phyloP scores from a whole-genome alignment of 2,888 invertebrate species.

The Dolichopus griseipennis region DNA sequence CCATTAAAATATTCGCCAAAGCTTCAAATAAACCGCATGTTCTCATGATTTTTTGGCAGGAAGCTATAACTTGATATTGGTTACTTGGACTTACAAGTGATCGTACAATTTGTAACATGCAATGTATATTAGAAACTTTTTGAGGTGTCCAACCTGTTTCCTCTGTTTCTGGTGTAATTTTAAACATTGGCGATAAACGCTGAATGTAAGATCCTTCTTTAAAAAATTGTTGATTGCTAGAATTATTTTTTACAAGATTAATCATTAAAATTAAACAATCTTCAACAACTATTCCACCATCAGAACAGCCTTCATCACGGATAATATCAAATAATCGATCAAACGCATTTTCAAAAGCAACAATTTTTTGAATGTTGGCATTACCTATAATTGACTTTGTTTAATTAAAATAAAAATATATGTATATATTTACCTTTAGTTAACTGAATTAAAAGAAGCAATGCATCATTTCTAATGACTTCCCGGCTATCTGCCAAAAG shows the following conservation, averaged over 20 bases:
- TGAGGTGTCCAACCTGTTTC: slow-evolving; percentile 83
- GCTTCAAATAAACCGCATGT: slow-evolving; percentile 71
- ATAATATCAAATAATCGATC: slow-evolving; percentile 92
- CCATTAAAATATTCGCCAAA: slow-evolving; percentile 86
- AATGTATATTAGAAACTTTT: slow-evolving; percentile 88
- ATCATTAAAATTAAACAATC: slow-evolving; percentile 90
- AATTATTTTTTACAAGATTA: slow-evolving; percentile 88
- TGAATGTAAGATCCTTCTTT: slow-evolving; percentile 96
- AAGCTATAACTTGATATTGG: slow-evolving; percentile 67
- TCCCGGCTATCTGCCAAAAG: slow-evolving; percentile 87
- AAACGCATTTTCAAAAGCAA: slow-evolving; percentile 98
- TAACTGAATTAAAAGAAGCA: slow-evolving; percentile 81
- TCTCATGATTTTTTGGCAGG: slow-evolving; percentile 85
- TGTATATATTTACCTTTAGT: slow-evolving; percentile 48
- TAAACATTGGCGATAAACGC: slow-evolving; percentile 80
- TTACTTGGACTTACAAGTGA: slow-evolving; percentile 91
- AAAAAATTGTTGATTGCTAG: slow-evolving; percentile 97
- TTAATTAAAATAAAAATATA: too few species aligned
- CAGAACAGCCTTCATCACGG: slow-evolving; percentile 79
- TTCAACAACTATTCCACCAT: slow-evolving; percentile 96
- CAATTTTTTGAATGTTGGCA: slow-evolving; percentile 96
- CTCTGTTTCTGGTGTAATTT: slow-evolving; percentile 59
- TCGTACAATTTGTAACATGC: slow-evolving; percentile 81
- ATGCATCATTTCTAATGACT: slow-evolving; percentile 89
- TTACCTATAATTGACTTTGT: slow-evolving; percentile 51